Conservation (phyloP, 37 sponge, comb jelly and placozoan species). For the Cladorhizidae sp. region DNA sequence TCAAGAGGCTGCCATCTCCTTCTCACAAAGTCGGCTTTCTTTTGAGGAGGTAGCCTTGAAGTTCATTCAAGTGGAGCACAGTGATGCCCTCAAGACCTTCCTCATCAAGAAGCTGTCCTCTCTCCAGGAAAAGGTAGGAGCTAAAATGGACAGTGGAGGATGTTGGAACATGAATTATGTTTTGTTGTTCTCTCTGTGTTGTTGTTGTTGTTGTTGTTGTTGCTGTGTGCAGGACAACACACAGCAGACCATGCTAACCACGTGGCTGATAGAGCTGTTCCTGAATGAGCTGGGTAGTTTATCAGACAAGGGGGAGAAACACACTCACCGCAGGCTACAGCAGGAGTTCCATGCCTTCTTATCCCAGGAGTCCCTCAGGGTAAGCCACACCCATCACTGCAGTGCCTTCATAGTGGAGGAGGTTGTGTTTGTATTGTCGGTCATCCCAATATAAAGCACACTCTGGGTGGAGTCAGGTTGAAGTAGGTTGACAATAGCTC, state of each 20-base stretch:
- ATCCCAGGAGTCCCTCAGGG: slow-evolving; percentile 36
- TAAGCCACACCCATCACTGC: slow-evolving; percentile 1
- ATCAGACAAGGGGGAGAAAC: slow-evolving; percentile 50
- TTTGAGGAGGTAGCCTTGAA: slow-evolving; percentile 96
- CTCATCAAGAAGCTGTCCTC: slow-evolving; percentile 55
- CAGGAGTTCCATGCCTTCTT: slow-evolving; percentile 81
- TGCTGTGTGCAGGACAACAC: slow-evolving; percentile 56
- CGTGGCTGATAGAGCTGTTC: slow-evolving; percentile 86
- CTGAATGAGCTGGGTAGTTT: slow-evolving; percentile 81
- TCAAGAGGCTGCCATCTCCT: slow-evolving; percentile 81
- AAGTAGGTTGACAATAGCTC: neutral
- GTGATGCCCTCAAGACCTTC: slow-evolving; percentile 76
- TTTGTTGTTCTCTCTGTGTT: neutral
- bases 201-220: neutral
- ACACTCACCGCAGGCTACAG: slow-evolving; percentile 25
- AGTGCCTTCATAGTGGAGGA: neutral
- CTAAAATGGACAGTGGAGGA: neutral
- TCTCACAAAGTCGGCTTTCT: slow-evolving; percentile 82
- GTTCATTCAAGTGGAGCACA: slow-evolving; percentile 76
- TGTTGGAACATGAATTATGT: neutral
- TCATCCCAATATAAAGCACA: no score
- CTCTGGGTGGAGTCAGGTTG: no score
- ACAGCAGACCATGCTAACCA: slow-evolving; percentile 83
- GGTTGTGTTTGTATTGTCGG: neutral
- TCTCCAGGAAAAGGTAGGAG: slow-evolving; percentile 22